Evolutionary conservation across 2,797 vertebrate species (phyloP).

Genomic region (Picus viridis): DNA sequence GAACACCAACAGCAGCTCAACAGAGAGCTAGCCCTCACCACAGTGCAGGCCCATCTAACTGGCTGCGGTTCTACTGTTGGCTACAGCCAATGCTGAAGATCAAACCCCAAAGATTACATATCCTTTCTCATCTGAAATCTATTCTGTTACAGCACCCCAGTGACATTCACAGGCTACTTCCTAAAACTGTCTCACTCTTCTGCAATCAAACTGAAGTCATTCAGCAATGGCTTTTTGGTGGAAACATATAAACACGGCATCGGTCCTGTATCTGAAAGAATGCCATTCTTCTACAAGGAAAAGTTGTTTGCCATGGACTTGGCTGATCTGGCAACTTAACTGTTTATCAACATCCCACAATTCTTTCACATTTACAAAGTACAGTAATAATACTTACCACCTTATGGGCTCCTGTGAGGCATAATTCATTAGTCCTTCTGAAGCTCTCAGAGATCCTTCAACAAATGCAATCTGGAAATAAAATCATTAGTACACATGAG

Average conservation of each 20-base stretch:
- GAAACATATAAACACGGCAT: neutral
- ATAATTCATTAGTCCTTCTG: neutral
- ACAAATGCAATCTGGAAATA: slow-evolving; percentile 7
- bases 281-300: neutral
- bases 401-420: neutral
- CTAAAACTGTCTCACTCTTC: slow-evolving; percentile 4
- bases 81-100: neutral
- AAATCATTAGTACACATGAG: neutral
- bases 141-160: neutral
- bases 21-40: neutral
- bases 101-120: neutral
- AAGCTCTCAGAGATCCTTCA: neutral
- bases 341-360: slow-evolving; percentile 1
- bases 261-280: neutral
- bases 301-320: neutral
- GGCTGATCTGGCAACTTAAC: neutral
- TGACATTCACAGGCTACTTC: neutral
- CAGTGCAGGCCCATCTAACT: neutral
- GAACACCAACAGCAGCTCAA: slow-evolving; percentile 32
- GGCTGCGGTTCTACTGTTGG: slow-evolving; percentile 3
- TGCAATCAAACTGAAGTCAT: slow-evolving; percentile 10
- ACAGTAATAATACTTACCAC: neutral
- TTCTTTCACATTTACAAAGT: slow-evolving; percentile 16
- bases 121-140: neutral
- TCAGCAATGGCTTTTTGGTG: neutral